Evolutionary conservation across 2,113 vertebrate species (phyloP).

Genomic region (Anthoscopus minutus): DNA sequence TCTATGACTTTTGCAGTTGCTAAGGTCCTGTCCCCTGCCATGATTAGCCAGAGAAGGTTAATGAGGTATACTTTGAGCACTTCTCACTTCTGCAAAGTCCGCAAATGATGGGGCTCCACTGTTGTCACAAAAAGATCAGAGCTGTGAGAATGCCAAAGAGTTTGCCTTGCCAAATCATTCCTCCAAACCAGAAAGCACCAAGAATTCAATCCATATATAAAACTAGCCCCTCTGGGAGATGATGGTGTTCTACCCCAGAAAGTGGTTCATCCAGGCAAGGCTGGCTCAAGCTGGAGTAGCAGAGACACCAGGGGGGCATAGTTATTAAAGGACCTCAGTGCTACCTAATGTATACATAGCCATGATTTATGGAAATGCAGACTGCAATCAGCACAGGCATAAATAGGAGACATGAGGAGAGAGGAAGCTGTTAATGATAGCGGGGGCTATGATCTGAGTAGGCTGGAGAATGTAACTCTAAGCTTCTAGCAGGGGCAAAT

Average conservation of each 20-base stretch:
- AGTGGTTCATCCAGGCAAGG: neutral
- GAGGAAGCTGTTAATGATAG: neutral
- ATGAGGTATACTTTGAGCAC: conserved; percentile 50
- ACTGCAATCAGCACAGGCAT: neutral
- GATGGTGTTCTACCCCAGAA: neutral
- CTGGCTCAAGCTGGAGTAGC: neutral
- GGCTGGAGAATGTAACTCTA: neutral
- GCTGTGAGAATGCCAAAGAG: neutral
- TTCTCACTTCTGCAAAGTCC: conserved; percentile 21
- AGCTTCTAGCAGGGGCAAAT: neutral
- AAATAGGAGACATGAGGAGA: neutral
- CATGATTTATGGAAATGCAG: neutral
- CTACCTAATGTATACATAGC: neutral
- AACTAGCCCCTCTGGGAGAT: neutral
- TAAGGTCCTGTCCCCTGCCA: conserved; percentile 38
- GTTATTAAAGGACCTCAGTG: neutral
- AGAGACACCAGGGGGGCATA: neutral
- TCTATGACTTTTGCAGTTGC: conserved; percentile 43
- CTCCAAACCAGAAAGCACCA: neutral
- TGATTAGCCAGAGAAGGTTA: conserved; percentile 66
- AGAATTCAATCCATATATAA: neutral
- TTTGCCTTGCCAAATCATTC: conserved; percentile 7
- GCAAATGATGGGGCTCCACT: neutral
- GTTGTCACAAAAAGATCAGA: conserved; percentile 14
- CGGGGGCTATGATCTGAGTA: neutral